phyloP scores from a whole-genome alignment of 2,797 vertebrate genomes.

The Lacerta agilis region DNA sequence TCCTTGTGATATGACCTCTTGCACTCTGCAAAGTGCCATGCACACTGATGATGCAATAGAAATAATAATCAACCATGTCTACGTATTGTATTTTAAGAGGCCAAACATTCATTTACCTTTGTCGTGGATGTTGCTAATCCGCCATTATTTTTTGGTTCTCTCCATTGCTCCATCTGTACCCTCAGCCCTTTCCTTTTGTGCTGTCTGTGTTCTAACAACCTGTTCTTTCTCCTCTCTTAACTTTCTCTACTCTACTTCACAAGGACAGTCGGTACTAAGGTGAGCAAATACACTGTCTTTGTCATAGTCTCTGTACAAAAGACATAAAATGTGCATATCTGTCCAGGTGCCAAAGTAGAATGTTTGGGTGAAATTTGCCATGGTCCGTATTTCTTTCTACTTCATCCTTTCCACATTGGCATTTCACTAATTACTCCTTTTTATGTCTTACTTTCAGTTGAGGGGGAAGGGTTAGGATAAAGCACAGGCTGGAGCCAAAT shows the following conservation, averaged over 20 bases:
- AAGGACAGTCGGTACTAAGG: slow-evolving; percentile 96
- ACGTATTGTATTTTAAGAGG: background rate
- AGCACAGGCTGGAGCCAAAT: background rate
- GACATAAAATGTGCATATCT: slow-evolving; percentile 10
- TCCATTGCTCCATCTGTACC: slow-evolving; percentile 52
- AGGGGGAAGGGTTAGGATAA: background rate
- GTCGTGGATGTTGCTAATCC: slow-evolving; percentile 12
- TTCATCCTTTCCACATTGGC: background rate
- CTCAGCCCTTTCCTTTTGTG: slow-evolving; percentile 53
- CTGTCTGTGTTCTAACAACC: slow-evolving; percentile 79
- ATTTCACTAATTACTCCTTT: slow-evolving; percentile 14
- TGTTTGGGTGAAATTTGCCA: background rate
- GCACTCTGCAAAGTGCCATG: background rate
- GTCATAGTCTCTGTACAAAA: slow-evolving; percentile 55
- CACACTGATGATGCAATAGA: too few species aligned
- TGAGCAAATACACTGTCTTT: slow-evolving; percentile 81
- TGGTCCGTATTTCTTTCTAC: background rate
- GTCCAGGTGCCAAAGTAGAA: background rate
- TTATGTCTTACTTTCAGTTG: background rate
- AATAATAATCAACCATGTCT: background rate
- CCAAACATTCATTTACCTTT: background rate
- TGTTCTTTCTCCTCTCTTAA: slow-evolving; percentile 83
- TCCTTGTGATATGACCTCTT: background rate
- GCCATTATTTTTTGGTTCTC: slow-evolving; percentile 37
- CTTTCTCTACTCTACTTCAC: slow-evolving; percentile 85